phyloP scores from a whole-genome alignment of 1,140 invertebrate genomes.

The Varroa destructor region DNA sequence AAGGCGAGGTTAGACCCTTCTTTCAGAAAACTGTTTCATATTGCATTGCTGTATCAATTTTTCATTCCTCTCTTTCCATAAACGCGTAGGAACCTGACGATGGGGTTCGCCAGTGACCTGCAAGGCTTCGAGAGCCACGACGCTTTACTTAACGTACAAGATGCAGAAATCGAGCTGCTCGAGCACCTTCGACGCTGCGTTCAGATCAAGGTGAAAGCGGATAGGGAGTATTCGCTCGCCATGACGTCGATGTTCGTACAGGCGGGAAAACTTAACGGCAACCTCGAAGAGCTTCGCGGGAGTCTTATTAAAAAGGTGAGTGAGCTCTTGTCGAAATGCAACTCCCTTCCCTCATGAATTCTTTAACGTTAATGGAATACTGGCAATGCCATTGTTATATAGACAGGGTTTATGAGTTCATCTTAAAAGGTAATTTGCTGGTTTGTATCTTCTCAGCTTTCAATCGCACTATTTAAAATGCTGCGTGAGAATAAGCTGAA shows the following conservation, averaged over 20 bases:
- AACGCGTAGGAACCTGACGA: conserved; percentile 38
- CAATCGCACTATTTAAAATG: too few relatives aligned
- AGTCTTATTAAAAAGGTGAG: conserved; percentile 26
- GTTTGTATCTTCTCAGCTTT: too few relatives aligned
- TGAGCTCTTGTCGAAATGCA: background rate
- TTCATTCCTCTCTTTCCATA: too few relatives aligned
- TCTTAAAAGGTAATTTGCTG: too few relatives aligned
- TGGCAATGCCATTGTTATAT: too few relatives aligned
- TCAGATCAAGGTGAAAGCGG: conserved; percentile 68
- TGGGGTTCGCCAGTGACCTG: conserved; percentile 70
- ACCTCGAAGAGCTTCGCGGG: conserved; percentile 29
- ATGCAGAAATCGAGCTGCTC: conserved; percentile 73
- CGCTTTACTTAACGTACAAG: conserved; percentile 58
- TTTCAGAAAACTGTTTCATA: too few relatives aligned
- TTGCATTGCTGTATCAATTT: too few relatives aligned
- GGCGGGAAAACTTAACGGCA: conserved; percentile 65
- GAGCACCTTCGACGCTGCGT: conserved; percentile 75
- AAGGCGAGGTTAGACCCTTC: too few relatives aligned
- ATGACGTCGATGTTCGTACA: conserved; percentile 60
- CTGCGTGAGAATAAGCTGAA: too few relatives aligned
- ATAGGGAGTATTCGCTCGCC: conserved; percentile 70
- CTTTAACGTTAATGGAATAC: too few relatives aligned
- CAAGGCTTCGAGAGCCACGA: conserved; percentile 60
- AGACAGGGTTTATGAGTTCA: too few relatives aligned
- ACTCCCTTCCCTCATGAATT: background rate